Conservation (phyloP, 2,888 invertebrate genomes). For the Pasiphila rectangulata region DNA sequence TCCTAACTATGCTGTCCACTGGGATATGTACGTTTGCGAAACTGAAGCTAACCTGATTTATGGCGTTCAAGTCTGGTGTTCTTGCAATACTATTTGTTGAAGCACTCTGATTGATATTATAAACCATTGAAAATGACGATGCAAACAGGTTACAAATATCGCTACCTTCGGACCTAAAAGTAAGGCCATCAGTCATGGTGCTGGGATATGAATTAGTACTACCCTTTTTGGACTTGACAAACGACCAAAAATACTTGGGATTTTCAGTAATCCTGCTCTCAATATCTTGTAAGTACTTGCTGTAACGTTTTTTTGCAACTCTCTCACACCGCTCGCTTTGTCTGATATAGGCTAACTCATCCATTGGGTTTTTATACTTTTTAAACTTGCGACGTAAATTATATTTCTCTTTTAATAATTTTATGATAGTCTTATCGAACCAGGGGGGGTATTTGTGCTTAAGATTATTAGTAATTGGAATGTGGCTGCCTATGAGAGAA, state of each 20-base stretch:
- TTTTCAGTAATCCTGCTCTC: background rate
- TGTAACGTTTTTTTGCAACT: no score
- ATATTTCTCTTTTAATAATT: no score
- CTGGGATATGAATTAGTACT: background rate
- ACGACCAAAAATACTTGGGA: constrained; percentile 8
- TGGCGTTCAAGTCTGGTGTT: no score
- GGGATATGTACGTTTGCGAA: background rate
- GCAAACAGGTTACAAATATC: constrained; percentile 2
- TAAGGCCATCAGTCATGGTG: background rate
- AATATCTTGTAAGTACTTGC: no score
- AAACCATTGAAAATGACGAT: background rate
- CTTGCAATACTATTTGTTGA: background rate
- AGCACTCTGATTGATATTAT: background rate
- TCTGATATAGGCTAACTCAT: no score
- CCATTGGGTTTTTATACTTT: no score
- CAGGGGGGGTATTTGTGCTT: background rate
- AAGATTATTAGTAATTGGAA: background rate
- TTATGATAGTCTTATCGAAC: background rate
- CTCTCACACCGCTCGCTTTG: no score
- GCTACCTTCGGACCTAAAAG: background rate
- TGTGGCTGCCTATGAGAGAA: background rate
- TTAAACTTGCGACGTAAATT: no score
- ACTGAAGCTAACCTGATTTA: background rate
- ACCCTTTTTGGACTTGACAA: constrained; percentile 1
- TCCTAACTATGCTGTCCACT: background rate